Percentiles rank a stretch among this genome's conserved stretches.
phyloP scores from a whole-genome alignment of 2,888 invertebrate genomes.

The Stramonita haemastoma region DNA sequence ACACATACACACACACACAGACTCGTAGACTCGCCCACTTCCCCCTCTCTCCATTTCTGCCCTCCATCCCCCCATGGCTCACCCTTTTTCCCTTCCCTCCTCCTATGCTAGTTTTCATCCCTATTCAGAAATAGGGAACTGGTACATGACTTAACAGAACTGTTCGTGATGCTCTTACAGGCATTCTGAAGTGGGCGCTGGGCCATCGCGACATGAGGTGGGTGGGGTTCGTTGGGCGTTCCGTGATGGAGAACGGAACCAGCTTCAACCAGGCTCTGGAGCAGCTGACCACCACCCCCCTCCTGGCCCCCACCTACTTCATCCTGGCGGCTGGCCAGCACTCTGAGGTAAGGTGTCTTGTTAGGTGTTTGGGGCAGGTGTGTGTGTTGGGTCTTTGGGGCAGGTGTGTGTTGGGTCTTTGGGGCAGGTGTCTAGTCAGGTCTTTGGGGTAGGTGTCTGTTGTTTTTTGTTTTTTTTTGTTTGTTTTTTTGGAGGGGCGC shows the following conservation, averaged over 20 bases:
- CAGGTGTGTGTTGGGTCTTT: too few relatives aligned
- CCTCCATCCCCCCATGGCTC: not conserved
- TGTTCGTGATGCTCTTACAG: slow-evolving; percentile 51
- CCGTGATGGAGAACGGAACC: slow-evolving; percentile 78
- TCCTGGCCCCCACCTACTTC: slow-evolving; percentile 81
- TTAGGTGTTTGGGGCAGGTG: not conserved
- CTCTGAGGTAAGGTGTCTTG: slow-evolving; percentile 65
- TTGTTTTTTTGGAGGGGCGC: too few relatives aligned
- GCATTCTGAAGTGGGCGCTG: slow-evolving; percentile 74
- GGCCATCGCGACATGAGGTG: slow-evolving; percentile 76
- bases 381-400: not conserved
- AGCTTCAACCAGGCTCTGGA: slow-evolving; percentile 77
- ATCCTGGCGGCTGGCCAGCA: slow-evolving; percentile 77
- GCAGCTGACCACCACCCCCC: slow-evolving; percentile 75
- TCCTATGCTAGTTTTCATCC: not conserved
- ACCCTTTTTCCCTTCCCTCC: not conserved
- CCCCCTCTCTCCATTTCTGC: not conserved
- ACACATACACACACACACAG: too few relatives aligned
- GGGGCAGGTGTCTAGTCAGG: too few relatives aligned
- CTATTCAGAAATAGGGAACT: not conserved
- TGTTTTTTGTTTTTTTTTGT: too few relatives aligned
- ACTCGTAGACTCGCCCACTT: not conserved
- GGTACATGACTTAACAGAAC: not conserved
- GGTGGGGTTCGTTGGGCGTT: slow-evolving; percentile 80
- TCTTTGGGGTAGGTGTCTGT: too few relatives aligned